phyloP scores from a whole-genome alignment of 2,888 invertebrate species.

The Oeneis ivallda region DNA sequence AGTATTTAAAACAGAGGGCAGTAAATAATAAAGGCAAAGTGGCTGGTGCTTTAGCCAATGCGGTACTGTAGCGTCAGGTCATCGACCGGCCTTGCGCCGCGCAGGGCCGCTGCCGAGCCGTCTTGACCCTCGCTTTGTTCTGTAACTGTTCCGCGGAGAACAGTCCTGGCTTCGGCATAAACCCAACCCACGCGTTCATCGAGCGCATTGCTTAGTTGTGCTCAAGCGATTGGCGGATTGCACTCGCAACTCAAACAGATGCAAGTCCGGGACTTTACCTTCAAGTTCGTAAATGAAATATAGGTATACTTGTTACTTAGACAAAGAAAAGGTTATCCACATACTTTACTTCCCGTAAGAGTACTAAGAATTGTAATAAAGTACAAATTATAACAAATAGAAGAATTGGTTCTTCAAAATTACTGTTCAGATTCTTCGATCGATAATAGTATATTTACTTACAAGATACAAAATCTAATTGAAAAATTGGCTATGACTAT shows the following conservation, averaged over 20 bases:
- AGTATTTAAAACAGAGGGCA: conserved; percentile 16
- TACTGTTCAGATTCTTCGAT: neutral
- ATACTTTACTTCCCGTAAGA: neutral
- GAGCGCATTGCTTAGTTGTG: conserved; percentile 38
- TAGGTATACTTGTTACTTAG: neutral
- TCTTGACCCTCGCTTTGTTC: conserved; percentile 72
- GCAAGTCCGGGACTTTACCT: neutral
- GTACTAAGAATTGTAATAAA: no score
- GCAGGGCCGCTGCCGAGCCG: conserved; percentile 53
- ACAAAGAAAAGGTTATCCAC: neutral
- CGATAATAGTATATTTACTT: no score
- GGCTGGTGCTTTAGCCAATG: conserved; percentile 52
- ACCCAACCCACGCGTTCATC: conserved; percentile 49
- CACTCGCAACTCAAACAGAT: neutral
- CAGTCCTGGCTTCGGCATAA: conserved; percentile 41
- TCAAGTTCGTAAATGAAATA: neutral
- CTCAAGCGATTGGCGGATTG: conserved; percentile 8
- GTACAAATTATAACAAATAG: no score
- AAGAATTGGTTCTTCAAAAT: no score
- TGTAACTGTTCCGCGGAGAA: conserved; percentile 41
- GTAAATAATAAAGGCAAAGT: conserved; percentile 49
- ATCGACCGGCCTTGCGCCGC: conserved; percentile 78
- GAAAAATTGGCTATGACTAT: no score
- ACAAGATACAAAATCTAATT: no score
- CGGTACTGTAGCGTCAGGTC: conserved; percentile 59